phyloP scores from a whole-genome alignment of 2,888 invertebrate species.

The Coecobrya sp. region DNA sequence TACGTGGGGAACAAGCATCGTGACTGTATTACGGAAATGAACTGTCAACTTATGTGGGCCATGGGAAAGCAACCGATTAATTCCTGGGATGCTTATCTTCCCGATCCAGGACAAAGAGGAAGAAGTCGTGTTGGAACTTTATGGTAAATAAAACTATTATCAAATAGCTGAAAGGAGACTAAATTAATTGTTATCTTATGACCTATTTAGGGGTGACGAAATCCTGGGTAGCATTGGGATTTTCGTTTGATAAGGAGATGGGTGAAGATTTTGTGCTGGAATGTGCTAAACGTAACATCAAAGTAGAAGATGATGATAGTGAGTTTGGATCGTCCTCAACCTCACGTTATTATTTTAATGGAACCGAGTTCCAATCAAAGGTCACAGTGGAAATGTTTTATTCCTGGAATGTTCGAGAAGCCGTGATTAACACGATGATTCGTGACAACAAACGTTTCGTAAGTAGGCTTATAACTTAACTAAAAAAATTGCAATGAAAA shows the following conservation, averaged over 20 bases:
- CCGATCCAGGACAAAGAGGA: constrained; percentile 11
- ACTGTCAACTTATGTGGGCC: constrained; percentile 56
- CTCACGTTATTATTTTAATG: no score
- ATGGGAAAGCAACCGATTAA: constrained; percentile 49
- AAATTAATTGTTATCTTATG: background rate
- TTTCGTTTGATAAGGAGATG: constrained; percentile 40
- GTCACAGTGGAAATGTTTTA: background rate
- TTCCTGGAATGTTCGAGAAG: constrained; percentile 41
- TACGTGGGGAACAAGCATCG: background rate
- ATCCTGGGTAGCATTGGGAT: constrained; percentile 33
- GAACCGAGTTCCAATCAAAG: no score
- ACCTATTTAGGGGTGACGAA: background rate
- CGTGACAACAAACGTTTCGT: constrained; percentile 46
- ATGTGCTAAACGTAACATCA: constrained; percentile 5
- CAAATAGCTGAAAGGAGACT: background rate
- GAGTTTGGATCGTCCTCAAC: no score
- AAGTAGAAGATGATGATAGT: no score
- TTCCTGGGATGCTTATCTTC: background rate
- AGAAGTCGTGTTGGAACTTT: constrained; percentile 43
- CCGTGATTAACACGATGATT: background rate
- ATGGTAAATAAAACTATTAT: constrained; percentile 44
- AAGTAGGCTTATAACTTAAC: background rate
- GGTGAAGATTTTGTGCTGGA: constrained; percentile 49
- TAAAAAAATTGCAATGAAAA: no score
- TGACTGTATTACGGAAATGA: constrained; percentile 30